phyloP scores from a whole-genome alignment of 2,888 invertebrate genomes.

The Callyntrura guangdongensis region DNA sequence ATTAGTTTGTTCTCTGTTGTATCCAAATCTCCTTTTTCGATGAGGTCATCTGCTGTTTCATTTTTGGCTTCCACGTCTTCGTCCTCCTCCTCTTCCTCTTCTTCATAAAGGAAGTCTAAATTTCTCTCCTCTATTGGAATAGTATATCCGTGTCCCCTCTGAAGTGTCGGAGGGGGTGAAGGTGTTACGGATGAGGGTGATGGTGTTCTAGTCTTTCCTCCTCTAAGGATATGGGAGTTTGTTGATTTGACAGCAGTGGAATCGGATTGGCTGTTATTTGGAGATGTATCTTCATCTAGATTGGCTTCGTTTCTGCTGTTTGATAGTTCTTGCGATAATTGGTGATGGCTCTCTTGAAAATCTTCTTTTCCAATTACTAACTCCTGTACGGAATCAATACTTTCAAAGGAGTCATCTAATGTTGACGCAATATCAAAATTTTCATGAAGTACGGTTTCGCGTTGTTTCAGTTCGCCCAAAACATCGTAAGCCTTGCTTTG shows the following conservation, averaged over 20 bases:
- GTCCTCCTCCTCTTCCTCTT: constrained; percentile 62
- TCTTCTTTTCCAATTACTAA: constrained; percentile 2
- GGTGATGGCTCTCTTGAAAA: background rate
- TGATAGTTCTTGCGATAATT: background rate
- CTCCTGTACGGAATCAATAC: constrained; percentile 42
- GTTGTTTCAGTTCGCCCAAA: constrained; percentile 62
- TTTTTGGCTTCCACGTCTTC: background rate
- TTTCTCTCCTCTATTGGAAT: constrained; percentile 25
- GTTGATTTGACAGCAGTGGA: background rate
- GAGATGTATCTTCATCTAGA: background rate
- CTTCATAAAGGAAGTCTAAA: constrained; percentile 55
- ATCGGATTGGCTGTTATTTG: constrained; percentile 20
- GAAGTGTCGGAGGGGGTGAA: background rate
- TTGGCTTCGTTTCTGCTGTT: background rate
- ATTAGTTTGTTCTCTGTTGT: constrained; percentile 39
- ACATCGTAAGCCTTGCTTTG: constrained; percentile 73
- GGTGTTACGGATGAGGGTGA: background rate
- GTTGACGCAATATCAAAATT: constrained; percentile 47
- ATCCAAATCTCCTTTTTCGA: background rate
- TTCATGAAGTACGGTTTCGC: background rate
- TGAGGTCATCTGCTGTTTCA: background rate
- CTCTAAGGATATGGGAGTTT: background rate
- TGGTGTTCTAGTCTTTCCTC: constrained; percentile 13
- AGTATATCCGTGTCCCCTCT: background rate
- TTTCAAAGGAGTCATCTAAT: constrained; percentile 68